A percentile compares a stretch with the other conserved stretches of the same genome.
Evolutionary conservation across 2,888 invertebrate species (phyloP).

Genomic region (Tortrix viridana): DNA sequence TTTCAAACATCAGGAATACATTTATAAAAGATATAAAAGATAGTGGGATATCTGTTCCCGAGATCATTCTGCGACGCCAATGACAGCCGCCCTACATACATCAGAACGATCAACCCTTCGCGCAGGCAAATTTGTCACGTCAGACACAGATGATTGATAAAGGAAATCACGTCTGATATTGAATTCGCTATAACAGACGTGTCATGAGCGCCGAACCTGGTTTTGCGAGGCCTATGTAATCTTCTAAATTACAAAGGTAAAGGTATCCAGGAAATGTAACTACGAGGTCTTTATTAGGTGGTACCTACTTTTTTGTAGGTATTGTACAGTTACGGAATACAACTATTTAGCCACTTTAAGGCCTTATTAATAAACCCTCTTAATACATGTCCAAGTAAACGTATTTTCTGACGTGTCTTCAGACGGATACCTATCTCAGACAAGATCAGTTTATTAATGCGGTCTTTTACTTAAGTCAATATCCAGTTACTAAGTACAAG

Average conservation of each 20-base stretch:
- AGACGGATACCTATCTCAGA: too few species aligned
- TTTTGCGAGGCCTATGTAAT: constrained; percentile 11
- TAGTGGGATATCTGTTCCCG: constrained; percentile 29
- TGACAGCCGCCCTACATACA: constrained; percentile 35
- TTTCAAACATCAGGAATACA: too few species aligned
- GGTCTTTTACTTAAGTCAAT: too few species aligned
- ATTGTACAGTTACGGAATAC: too few species aligned
- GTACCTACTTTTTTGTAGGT: too few species aligned
- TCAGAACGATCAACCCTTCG: constrained; percentile 38
- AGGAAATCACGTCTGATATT: constrained; percentile 49
- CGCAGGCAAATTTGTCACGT: constrained; percentile 49
- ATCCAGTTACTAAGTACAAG: too few species aligned
- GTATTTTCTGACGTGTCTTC: too few species aligned
- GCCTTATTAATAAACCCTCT: too few species aligned
- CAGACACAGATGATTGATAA: constrained; percentile 58
- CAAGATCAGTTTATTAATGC: too few species aligned
- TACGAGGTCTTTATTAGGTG: too few species aligned
- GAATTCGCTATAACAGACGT: constrained; percentile 41
- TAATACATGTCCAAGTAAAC: too few species aligned
- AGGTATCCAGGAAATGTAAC: neutral
- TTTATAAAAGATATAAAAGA: neutral
- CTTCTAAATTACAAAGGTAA: neutral
- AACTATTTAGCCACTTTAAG: too few species aligned
- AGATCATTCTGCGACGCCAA: constrained; percentile 26
- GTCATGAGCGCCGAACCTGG: constrained; percentile 19